These are phyloP conservation scores for Scaptodrosophila lebanonensis DNA, from an alignment of 1,140 invertebrate species.

Conservation along the genomic window DNA sequence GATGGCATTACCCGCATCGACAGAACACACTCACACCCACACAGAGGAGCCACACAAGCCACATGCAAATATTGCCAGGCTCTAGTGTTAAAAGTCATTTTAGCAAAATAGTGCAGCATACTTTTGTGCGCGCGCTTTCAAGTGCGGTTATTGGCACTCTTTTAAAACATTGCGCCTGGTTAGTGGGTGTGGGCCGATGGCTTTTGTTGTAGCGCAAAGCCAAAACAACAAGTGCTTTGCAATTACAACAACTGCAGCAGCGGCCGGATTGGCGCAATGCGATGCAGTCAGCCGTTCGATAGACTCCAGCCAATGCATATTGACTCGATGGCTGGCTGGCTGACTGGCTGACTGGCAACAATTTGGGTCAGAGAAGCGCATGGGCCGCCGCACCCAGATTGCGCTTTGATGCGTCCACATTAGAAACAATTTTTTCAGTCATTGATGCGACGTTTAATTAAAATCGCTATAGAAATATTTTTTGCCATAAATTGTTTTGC, in stretches of 20 bases:
- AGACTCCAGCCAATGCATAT: no score
- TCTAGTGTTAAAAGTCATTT: slow-evolving; percentile 60
- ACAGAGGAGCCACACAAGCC: not conserved
- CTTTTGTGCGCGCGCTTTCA: slow-evolving; percentile 55
- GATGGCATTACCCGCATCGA: no score
- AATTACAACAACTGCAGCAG: slow-evolving; percentile 41
- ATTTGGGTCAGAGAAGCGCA: no score
- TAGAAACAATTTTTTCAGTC: slow-evolving; percentile 50
- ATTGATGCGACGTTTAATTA: slow-evolving; percentile 60
- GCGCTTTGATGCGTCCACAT: slow-evolving; percentile 24
- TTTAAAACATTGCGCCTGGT: slow-evolving; percentile 26
- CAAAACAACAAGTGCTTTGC: slow-evolving; percentile 62
- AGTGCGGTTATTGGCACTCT: slow-evolving; percentile 64
- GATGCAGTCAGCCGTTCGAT: no score
- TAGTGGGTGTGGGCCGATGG: not conserved
- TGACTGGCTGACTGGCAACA: no score
- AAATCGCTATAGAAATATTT: slow-evolving; percentile 55
- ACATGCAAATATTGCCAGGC: slow-evolving; percentile 58
- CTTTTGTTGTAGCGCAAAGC: slow-evolving; percentile 60
- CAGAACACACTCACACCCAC: not conserved
- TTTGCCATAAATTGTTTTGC: slow-evolving; percentile 57
- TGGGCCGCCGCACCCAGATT: no score
- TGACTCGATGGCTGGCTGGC: no score
- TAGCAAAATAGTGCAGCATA: slow-evolving; percentile 59
- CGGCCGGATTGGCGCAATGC: not conserved